Evolutionary conservation across 2,797 vertebrate genomes (phyloP), one percentile per base, ranked within the genome.

Genomic region (Sciurus vulgaris): DNA sequence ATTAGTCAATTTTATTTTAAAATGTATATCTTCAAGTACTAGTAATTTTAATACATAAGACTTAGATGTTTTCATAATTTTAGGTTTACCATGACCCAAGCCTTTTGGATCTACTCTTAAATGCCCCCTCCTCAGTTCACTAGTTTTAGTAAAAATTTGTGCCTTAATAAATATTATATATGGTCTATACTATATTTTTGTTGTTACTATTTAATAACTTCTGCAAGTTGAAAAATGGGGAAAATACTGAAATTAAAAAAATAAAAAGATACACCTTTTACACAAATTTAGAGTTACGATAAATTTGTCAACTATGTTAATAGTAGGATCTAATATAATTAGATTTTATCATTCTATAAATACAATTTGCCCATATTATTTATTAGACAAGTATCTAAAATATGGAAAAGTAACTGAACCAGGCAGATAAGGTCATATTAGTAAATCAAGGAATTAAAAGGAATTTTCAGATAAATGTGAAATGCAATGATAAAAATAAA

Each of bases 1-100:
- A 38, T 49, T 54, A 95, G 59, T 14, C 63, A 89, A 44, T 94
- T 82, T 72, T 65, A 82, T 70, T 87, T 92, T 95, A 76, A 85
- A 94, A 85, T 61, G 15, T 63, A 24, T 79, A 74, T 4, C 26
- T 86, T 67, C 51, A 72, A 72, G 18, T 5, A 47, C 76, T 76
- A 90, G 51, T 92, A 78, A 51, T 83, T 77, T 92, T n/a, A 63
- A 63, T 76, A 74, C 9, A 84, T 11, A 79, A 70, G 49, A 74
- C 33, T n/a, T 78, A 92, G 20, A 49, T 5, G 49, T 56, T 70
- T 93, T 35, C 24, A 35, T 84, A 74, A 83, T 41, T 90, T 94
- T 84, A 51, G 26, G 1, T 51, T 84, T 87, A 79, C 77, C 2
- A n/a, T 51, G 41, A 54, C 47, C 95, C n/a, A 89, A 85, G 4